Percentiles rank a stretch among this genome's conserved stretches.
phyloP scores from a whole-genome alignment of 2,888 invertebrate genomes.

The Epirrhoe alternata region DNA sequence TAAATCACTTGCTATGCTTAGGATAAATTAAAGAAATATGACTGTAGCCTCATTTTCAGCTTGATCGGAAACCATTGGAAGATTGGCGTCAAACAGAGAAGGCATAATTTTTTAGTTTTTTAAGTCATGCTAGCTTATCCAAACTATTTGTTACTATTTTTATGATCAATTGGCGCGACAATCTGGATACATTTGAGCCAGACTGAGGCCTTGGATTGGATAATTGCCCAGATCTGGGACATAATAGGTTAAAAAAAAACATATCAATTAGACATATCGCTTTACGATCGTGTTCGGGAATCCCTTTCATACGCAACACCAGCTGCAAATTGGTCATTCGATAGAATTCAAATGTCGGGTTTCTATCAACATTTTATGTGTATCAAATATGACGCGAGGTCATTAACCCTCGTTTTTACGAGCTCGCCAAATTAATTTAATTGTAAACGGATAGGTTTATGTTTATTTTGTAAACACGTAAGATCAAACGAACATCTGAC shows the following conservation, averaged over 20 bases:
- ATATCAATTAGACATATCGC: too few species aligned
- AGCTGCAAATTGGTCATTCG: neutral
- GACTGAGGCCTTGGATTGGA: too few species aligned
- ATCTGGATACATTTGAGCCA: too few species aligned
- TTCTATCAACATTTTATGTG: constrained; percentile 4
- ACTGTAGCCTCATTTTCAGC: neutral
- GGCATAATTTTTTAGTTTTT: too few species aligned
- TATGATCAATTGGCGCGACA: too few species aligned
- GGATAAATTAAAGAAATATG: neutral
- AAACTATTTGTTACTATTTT: too few species aligned
- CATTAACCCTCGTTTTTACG: constrained; percentile 28
- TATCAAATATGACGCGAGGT: constrained; percentile 17
- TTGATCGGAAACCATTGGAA: too few species aligned
- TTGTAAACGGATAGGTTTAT: constrained; percentile 20
- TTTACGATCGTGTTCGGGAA: neutral
- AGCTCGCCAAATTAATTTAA: constrained; percentile 24
- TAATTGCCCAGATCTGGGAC: too few species aligned
- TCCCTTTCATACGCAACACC: neutral
- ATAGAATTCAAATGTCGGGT: constrained; percentile 8
- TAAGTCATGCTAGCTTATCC: too few species aligned
- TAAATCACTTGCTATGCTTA: constrained; percentile 9
- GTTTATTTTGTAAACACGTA: constrained; percentile 20
- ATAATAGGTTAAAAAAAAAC: too few species aligned
- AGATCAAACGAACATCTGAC: constrained; percentile 24
- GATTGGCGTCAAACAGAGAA: too few species aligned